Percentiles rank a stretch among this genome's conserved stretches.
phyloP scores from a whole-genome alignment of 2,113 vertebrate genomes.

The Pterocles burchelli region DNA sequence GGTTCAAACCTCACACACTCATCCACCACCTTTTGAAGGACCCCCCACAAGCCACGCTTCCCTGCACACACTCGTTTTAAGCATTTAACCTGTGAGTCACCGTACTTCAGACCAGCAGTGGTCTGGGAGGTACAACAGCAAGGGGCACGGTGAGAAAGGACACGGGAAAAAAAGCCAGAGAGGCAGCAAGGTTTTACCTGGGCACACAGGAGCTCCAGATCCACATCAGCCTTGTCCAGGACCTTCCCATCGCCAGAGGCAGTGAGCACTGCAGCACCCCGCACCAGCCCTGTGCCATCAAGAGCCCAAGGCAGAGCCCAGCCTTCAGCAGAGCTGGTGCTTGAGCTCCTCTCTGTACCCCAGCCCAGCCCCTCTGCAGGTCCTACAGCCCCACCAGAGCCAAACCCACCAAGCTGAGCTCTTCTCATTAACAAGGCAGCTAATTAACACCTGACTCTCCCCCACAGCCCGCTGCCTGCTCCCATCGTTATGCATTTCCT shows the following conservation, averaged over 20 bases:
- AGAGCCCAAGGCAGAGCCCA: neutral
- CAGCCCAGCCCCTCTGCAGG: neutral
- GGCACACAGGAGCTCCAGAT: neutral
- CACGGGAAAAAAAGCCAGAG: neutral
- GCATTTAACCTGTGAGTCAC: neutral
- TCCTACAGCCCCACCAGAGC: neutral
- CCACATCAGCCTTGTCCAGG: neutral
- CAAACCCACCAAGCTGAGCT: neutral
- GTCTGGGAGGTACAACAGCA: neutral
- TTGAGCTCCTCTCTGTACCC: neutral
- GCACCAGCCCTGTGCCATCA: accelerated
- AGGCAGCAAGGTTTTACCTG: neutral
- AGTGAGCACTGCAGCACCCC: accelerated
- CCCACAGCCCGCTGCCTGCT: neutral
- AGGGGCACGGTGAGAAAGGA: neutral
- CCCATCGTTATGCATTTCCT: neutral
- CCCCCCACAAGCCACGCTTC: neutral
- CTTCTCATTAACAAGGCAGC: neutral
- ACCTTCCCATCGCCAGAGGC: neutral
- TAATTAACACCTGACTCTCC: neutral
- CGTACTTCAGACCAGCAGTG: neutral
- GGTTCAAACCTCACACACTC: neutral
- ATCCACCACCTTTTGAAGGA: neutral
- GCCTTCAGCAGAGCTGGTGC: neutral
- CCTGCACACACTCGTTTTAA: neutral